Evolutionary conservation across 2,113 vertebrate genomes (phyloP).

Genomic region (Oryzias woworae): DNA sequence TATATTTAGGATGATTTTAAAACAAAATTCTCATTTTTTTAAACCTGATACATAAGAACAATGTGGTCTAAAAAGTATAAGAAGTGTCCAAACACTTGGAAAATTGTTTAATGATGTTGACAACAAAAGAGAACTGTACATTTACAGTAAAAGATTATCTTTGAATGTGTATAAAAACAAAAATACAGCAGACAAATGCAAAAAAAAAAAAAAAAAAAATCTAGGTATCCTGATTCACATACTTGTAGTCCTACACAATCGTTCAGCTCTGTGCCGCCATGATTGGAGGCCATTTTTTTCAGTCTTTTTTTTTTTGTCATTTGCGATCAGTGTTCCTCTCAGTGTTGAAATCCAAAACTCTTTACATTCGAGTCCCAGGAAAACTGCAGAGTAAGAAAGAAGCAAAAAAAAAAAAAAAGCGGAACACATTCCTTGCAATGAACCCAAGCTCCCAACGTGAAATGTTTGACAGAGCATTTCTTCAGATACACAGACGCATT

Average conservation of each 20-base stretch:
- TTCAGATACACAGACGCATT: constrained; percentile 83
- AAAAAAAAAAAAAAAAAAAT: constrained; percentile 88
- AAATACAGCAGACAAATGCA: constrained; percentile 99
- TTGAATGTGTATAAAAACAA: constrained; percentile 87
- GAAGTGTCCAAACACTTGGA: constrained; percentile 95
- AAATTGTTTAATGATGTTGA: constrained; percentile 99
- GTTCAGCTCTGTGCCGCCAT: constrained; percentile 81
- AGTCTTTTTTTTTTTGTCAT: constrained; percentile 32
- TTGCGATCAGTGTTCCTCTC: constrained; percentile 78
- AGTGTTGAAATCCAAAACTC: constrained; percentile 66
- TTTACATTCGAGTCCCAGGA: constrained; percentile 63
- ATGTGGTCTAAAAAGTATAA: constrained; percentile 44
- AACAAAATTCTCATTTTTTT: too few relatives aligned
- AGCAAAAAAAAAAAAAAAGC: constrained; percentile 33
- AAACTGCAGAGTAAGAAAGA: constrained; percentile 62
- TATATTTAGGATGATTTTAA: too few relatives aligned
- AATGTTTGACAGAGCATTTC: constrained; percentile 76
- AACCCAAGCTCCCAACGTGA: constrained; percentile 79
- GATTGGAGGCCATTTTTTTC: constrained; percentile 52
- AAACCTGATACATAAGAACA: not conserved
- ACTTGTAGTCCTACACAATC: constrained; percentile 88
- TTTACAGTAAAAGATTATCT: constrained; percentile 95
- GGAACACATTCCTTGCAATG: constrained; percentile 76
- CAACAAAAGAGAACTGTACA: constrained; percentile 99
- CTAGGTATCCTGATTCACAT: constrained; percentile 95